phyloP scores from a whole-genome alignment of 2,113 vertebrate genomes.

The Actenoides hombroni region DNA sequence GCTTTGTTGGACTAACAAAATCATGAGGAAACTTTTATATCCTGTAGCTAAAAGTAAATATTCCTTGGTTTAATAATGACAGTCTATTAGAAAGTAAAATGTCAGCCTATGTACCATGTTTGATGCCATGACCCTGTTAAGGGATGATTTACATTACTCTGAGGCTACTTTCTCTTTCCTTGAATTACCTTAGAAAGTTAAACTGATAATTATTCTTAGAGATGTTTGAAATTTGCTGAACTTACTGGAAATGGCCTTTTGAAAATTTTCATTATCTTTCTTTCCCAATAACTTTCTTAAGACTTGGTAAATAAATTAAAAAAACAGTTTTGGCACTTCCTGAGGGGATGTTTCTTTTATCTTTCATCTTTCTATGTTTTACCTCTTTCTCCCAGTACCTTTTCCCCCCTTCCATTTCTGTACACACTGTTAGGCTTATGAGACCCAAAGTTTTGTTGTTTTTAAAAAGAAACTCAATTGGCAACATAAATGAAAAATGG shows the following conservation, averaged over 20 bases:
- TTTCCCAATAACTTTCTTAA: not conserved
- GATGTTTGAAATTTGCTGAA: not conserved
- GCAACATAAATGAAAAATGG: not conserved
- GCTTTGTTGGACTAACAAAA: not conserved
- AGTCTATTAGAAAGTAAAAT: not conserved
- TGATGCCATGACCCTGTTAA: not conserved
- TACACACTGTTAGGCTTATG: rapidly evolving
- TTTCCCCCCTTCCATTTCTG: not conserved
- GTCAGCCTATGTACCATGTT: not conserved
- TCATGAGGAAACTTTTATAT: not conserved
- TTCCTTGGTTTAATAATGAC: not conserved
- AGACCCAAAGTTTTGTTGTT: not conserved
- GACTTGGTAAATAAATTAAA: not conserved
- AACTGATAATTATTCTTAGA: not conserved
- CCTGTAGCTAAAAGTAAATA: not conserved
- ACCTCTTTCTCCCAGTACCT: not conserved
- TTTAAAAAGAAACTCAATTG: not conserved
- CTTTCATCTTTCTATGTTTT: not conserved
- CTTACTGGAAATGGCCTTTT: not conserved
- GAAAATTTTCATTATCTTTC: not conserved
- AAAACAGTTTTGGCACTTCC: not conserved
- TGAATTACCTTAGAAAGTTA: not conserved
- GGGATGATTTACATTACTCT: not conserved
- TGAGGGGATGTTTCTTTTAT: not conserved
- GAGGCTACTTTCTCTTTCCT: not conserved